Base-by-base conservation (phyloP, 1,140 invertebrate species). In the Marisa cornuarietis region DNA sequence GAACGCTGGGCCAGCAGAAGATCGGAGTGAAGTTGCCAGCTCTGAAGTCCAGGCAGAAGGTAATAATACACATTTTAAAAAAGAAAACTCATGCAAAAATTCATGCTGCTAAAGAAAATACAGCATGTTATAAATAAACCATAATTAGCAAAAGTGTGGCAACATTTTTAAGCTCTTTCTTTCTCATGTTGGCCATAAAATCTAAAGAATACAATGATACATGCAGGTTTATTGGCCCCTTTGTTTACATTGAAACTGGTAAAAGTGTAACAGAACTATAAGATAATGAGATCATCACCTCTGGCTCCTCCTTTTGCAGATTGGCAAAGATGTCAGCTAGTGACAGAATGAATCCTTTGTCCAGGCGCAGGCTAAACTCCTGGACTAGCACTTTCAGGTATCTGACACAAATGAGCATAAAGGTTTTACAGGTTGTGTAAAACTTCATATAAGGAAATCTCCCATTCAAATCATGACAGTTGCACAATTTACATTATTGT, bases 341-440 rank as follows among this genome's bases (percentile, higher is more conserved):
- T 78, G 93, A 92, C 83, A 94, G 90, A 18, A 95, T 90, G 88
- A 95, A 95, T 76, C 94, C 93, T 88, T 94, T 94, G 87, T 96
- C 95, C 68, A 96, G 88, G 88, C 95, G 94, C 11, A 96, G 87
- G 85, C 93, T 93, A 83, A 95, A 94, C 85, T 96, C 94, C 87
- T 95, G 93, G 0, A 95, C 85, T 26, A 94, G 88, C 0, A 96
- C 76, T 88, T 94, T 95, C 51, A 95, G 91, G 86, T 95, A 94
- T 84, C 93, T 94, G 87, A 22, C 90, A 90, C 51, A 31, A 72
- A 68, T 31, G 24, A 20, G 11, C 72, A 11, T 31, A 31, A 31
- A 71, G 8, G 14, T 49, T 13, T 49, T 13, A 26, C 2, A 13
- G 13, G n/a, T 31, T 68, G 31, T 42, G 6, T 42, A 42, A 42